Base-by-base conservation (phyloP, 2,888 invertebrate species). In the Yponomeuta plumbellus region DNA sequence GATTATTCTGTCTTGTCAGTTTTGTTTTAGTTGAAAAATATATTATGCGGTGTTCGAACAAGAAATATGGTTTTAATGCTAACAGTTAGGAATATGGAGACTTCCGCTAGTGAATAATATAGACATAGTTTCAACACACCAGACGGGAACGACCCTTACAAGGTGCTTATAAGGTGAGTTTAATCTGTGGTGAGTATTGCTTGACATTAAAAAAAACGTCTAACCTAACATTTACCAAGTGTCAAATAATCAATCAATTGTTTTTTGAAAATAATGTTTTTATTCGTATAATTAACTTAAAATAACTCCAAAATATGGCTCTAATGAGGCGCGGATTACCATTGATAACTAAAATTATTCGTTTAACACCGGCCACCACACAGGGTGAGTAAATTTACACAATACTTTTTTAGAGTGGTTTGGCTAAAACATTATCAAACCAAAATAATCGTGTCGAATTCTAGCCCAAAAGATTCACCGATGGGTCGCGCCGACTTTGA, bases 401-500 rank as follows among this genome's bases (percentile, higher is more conserved):
- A 22, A 40, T 22, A 40, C 13, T 21, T 63, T 63, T n/a, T 1
- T 21, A 13, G n/a, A 11, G 5, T 44, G 8, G n/a, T 13, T 40
- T 6, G 64, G 17, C 13, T n/a, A n/a, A 62, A 17, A 20, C 34
- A 11, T 65, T 23, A 13, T 23, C 23, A 65, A 13, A 17, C 8
- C 20, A n/a, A 13, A 17, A n/a, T 11, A 61, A 61, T 10, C n/a
- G 26, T 40, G n/a, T n/a, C 17, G 2, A 8, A 65, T 65, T 67
- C 87, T 40, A 66, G 90, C 72, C 23, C 83, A 77, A 76, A 84
- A 75, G 68, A 90, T 90, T 57, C 84, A 93, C 70, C 86, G 96
- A 80, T 96, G 94, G 93, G 93, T 96, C 1, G 85, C 93, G 2
- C 96, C 96, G 39, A 94, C 94, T 8, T 81, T 95, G 70, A 91